These are phyloP conservation scores for Cliona cf. orientalis DNA, from an alignment of 37 sponge, comb jelly and placozoan genomes.

Conservation along the genomic window DNA sequence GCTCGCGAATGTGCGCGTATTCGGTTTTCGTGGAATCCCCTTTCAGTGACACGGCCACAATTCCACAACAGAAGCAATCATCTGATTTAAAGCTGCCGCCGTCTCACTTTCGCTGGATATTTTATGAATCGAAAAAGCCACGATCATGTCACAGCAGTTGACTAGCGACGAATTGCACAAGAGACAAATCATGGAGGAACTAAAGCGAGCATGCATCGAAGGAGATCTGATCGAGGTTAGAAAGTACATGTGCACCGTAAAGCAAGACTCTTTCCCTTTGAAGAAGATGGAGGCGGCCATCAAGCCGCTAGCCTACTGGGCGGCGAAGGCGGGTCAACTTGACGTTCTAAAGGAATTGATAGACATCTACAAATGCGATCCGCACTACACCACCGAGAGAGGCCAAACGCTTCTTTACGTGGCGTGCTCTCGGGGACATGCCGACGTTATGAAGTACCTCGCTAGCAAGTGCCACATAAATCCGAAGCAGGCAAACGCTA, in stretches of 20 bases:
- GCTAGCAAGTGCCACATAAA: background rate
- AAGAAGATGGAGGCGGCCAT: background rate
- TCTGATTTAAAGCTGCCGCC: no score
- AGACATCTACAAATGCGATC: conserved; percentile 22
- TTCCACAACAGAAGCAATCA: no score
- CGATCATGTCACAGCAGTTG: no score
- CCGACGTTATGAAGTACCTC: conserved; percentile 31
- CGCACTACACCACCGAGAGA: conserved; percentile 8
- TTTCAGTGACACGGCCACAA: background rate
- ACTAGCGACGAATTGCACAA: no score
- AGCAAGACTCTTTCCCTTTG: conserved; percentile 1
- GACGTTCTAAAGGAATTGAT: conserved; percentile 2
- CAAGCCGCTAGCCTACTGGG: conserved; percentile 40
- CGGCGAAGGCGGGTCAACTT: conserved; percentile 4
- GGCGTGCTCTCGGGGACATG: conserved; percentile 42
- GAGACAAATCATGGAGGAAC: no score
- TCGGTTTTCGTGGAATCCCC: background rate
- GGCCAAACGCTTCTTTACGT: conserved; percentile 41
- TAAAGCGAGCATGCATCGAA: no score
- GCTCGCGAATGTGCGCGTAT: background rate
- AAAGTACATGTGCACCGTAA: no score
- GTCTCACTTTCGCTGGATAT: background rate
- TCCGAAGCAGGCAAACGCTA: conserved; percentile 10
- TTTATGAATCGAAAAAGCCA: background rate
- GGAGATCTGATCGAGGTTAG: no score